A percentile compares a stretch with the other conserved stretches of the same genome.
These are phyloP conservation scores for Cinclus cinclus DNA, from an alignment of 2,113 vertebrate species.

Conservation along the genomic window DNA sequence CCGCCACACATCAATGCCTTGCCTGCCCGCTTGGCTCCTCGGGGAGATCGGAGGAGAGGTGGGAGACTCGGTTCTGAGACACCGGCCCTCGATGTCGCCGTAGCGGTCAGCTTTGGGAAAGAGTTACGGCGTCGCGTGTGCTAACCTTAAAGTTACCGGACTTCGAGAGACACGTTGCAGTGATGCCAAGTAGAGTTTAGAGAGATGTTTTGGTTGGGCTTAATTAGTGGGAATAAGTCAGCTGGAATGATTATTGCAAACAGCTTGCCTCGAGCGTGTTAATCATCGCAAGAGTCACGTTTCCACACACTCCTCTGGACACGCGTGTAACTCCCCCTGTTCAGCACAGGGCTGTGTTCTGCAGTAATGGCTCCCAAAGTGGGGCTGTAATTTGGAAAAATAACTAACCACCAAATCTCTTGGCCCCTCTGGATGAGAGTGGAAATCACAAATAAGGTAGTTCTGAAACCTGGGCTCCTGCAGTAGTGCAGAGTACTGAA, in stretches of 20 bases:
- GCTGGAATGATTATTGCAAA: neutral
- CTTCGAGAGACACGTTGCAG: accelerated
- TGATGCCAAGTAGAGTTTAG: neutral
- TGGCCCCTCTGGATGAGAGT: neutral
- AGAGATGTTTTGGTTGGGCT: neutral
- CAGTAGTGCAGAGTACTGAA: neutral
- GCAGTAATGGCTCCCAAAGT: neutral
- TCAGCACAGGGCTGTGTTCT: neutral
- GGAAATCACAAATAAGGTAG: neutral
- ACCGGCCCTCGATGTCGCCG: accelerated
- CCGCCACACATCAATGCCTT: accelerated
- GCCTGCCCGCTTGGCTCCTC: neutral
- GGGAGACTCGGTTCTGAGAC: neutral
- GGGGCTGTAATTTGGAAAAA: neutral
- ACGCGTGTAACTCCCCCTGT: neutral
- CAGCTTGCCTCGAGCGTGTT: neutral
- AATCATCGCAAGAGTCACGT: accelerated
- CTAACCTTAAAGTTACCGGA: accelerated
- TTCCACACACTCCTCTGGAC: accelerated
- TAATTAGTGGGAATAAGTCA: neutral
- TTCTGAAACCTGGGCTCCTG: neutral
- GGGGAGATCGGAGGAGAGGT: too few relatives aligned
- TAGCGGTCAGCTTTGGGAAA: neutral
- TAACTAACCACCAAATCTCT: neutral
- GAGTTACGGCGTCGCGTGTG: accelerated